A percentile compares a stretch with the other conserved stretches of the same genome.
Evolutionary conservation across 2,113 vertebrate species (phyloP).

Genomic region (Semicossyphus pulcher): DNA sequence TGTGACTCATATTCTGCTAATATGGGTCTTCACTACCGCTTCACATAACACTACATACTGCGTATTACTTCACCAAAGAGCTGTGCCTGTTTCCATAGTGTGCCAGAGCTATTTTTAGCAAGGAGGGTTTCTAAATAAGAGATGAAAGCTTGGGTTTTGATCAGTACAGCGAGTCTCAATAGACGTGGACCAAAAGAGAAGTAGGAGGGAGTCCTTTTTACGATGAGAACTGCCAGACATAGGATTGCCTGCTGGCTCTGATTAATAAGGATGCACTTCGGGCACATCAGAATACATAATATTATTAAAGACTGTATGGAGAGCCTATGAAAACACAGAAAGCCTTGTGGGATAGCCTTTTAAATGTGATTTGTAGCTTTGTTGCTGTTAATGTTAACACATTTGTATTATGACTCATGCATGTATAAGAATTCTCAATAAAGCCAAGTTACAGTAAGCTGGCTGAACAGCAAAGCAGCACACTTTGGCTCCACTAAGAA

Average conservation of each 20-base stretch:
- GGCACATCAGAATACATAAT: not conserved
- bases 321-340: not conserved
- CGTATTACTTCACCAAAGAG: conserved; percentile 10
- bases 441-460: conserved; percentile 23
- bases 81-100: conserved; percentile 40
- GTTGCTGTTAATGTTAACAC: not conserved
- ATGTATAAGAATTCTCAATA: not conserved
- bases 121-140: conserved; percentile 67
- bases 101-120: conserved; percentile 69
- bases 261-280: conserved; percentile 27
- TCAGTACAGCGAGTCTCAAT: conserved; percentile 43
- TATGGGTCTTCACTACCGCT: not conserved
- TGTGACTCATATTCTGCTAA: not conserved
- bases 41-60: not conserved
- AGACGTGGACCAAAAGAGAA: conserved; percentile 37
- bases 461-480: not conserved
- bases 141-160: conserved; percentile 70
- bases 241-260: conserved; percentile 18
- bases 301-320: not conserved
- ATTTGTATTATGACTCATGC: not conserved
- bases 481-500: not conserved
- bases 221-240: conserved; percentile 20
- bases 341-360: not conserved
- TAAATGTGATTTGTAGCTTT: not conserved
- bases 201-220: conserved; percentile 29